Evolutionary conservation across 1,140 invertebrate species (phyloP).

Genomic region (Bombus difficillimus): DNA sequence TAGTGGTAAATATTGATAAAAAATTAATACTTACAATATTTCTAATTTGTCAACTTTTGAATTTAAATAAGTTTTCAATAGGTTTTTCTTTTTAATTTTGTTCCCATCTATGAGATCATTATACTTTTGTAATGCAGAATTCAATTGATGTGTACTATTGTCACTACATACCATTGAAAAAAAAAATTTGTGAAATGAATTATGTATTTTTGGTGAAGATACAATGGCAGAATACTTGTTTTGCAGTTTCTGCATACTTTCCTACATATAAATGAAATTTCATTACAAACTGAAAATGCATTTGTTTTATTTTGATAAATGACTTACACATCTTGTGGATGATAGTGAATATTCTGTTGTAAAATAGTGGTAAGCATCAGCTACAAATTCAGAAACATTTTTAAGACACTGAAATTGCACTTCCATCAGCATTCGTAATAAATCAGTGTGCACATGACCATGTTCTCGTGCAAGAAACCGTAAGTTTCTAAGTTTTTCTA

Average conservation of each 20-base stretch:
- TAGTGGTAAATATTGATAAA: not conserved
- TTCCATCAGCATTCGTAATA: constrained; percentile 77
- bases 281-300: constrained; percentile 23
- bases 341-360: constrained; percentile 74
- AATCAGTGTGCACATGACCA: constrained; percentile 75
- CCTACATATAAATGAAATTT: constrained; percentile 64
- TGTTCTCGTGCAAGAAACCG: constrained; percentile 68
- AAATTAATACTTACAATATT: constrained; percentile 57
- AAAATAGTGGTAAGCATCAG: constrained; percentile 74
- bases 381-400: constrained; percentile 73
- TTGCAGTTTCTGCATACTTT: constrained; percentile 73
- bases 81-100: constrained; percentile 48
- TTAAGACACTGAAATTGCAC: constrained; percentile 71
- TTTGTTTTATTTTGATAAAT: not conserved
- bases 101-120: constrained; percentile 61
- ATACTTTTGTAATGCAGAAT: constrained; percentile 65
- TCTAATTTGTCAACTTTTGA: constrained; percentile 55
- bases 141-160: constrained; percentile 56
- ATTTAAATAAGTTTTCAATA: constrained; percentile 51
- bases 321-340: constrained; percentile 75
- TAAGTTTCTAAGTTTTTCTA: constrained; percentile 74
- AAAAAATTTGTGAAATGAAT: constrained; percentile 75
- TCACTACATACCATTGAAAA: constrained; percentile 67
- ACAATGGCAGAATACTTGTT: constrained; percentile 66
- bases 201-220: constrained; percentile 61